These are phyloP conservation scores for Dipus sagitta DNA, from an alignment of 2,797 vertebrate genomes.

Conservation along the genomic window DNA sequence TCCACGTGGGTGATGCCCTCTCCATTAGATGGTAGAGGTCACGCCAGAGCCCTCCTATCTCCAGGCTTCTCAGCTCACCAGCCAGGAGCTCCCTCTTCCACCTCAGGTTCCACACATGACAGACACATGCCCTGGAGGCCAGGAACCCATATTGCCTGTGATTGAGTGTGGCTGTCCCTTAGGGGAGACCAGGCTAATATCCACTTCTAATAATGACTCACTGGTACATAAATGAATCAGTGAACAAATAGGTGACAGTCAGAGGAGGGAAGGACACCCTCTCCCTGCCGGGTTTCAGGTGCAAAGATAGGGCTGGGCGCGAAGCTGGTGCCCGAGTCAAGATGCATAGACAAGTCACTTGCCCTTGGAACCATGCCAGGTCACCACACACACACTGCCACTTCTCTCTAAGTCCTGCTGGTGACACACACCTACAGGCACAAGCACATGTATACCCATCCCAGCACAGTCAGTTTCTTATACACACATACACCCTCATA, in stretches of 20 bases:
- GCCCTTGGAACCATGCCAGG: background rate
- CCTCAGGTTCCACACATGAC: background rate
- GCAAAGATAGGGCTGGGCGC: background rate
- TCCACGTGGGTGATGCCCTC: rapidly evolving
- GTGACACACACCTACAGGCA: background rate
- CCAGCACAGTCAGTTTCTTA: background rate
- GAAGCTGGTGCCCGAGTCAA: rapidly evolving
- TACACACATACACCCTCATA: background rate
- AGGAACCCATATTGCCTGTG: no score
- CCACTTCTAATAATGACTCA: rapidly evolving
- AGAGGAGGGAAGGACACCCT: background rate
- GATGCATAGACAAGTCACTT: rapidly evolving
- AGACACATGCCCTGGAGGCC: background rate
- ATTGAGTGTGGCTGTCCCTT: no score
- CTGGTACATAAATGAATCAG: rapidly evolving
- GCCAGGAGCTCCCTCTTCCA: background rate
- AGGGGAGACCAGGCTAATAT: background rate
- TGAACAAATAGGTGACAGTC: background rate
- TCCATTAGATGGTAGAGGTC: background rate
- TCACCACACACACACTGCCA: background rate
- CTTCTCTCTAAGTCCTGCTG: background rate
- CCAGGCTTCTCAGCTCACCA: background rate
- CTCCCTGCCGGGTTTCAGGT: background rate
- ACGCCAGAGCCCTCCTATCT: background rate
- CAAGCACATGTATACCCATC: no score